Percentiles rank a stretch among this genome's conserved stretches.
phyloP scores from a whole-genome alignment of 37 sponge, comb jelly and placozoan genomes.

The Crambe crambe region DNA sequence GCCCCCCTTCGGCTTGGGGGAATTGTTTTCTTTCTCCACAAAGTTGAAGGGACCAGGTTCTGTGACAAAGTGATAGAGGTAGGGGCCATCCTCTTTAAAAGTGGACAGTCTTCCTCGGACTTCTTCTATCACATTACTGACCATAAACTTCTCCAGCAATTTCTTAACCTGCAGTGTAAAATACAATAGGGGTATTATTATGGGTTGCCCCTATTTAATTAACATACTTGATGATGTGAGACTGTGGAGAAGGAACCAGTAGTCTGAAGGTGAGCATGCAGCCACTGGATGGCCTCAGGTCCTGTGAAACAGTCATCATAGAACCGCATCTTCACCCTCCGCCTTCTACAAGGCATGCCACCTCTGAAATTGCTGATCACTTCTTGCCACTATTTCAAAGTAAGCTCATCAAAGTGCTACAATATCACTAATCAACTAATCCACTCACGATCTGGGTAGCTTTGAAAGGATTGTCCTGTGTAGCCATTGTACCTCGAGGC shows the following conservation, averaged over 20 bases:
- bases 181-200: neutral
- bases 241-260: constrained; percentile 35
- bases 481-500: neutral
- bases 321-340: constrained; percentile 36
- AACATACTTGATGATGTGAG: constrained; percentile 33
- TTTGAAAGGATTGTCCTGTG: constrained; percentile 2
- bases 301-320: constrained; percentile 70
- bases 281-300: constrained; percentile 67
- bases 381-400: constrained; percentile 61
- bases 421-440: neutral
- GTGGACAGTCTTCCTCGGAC: constrained; percentile 25
- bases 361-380: constrained; percentile 44
- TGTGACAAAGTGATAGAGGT: constrained; percentile 67
- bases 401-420: neutral
- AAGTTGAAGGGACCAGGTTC: constrained; percentile 56
- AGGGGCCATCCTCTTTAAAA: constrained; percentile 26
- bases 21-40: constrained; percentile 18
- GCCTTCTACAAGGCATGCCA: constrained; percentile 50
- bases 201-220: neutral
- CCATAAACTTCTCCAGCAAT: constrained; percentile 61
- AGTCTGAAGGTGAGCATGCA: constrained; percentile 41
- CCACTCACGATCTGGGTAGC: constrained; percentile 41
- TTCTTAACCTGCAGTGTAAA: constrained; percentile 12
- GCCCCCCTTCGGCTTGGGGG: neutral
- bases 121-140: constrained; percentile 58